Evolutionary conservation across 2,888 invertebrate genomes (phyloP).

Genomic region (Agonum fuliginosum): DNA sequence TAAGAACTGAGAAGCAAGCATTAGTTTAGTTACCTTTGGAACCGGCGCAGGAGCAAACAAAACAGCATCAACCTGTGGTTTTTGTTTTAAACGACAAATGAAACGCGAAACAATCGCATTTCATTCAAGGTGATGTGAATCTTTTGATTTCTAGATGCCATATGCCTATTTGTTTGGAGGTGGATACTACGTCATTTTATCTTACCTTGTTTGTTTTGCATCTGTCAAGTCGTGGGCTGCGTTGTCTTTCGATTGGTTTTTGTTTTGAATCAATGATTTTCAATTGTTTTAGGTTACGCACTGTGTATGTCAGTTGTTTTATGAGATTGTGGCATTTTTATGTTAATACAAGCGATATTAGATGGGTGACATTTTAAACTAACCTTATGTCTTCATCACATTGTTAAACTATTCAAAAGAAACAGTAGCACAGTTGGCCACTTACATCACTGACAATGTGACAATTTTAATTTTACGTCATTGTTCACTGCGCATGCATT

Average conservation of each 20-base stretch:
- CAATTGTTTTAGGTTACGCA: constrained; percentile 17
- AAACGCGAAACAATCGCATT: constrained; percentile 1
- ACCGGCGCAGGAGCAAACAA: constrained; percentile 5
- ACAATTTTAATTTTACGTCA: constrained; percentile 43
- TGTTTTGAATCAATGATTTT: constrained; percentile 46
- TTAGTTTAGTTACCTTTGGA: constrained; percentile 28
- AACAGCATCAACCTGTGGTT: constrained; percentile 9
- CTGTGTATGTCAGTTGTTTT: background rate
- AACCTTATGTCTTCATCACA: constrained; percentile 27
- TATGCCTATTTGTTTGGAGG: constrained; percentile 44
- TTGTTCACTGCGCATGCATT: background rate
- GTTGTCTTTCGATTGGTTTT: constrained; percentile 27
- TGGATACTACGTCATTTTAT: constrained; percentile 45
- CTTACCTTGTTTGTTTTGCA: constrained; percentile 48
- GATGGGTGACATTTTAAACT: constrained; percentile 35
- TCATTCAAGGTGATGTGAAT: constrained; percentile 36
- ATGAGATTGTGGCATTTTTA: background rate
- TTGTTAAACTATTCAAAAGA: constrained; percentile 28
- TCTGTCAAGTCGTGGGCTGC: constrained; percentile 43
- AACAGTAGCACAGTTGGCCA: background rate
- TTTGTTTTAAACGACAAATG: background rate
- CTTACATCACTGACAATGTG: constrained; percentile 46
- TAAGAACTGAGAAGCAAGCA: background rate
- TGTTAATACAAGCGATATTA: constrained; percentile 8
- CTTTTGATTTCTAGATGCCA: constrained; percentile 29